These are phyloP conservation scores for Caenorhabditis imperialis DNA, from an alignment of 2,888 invertebrate species.

Conservation along the genomic window DNA sequence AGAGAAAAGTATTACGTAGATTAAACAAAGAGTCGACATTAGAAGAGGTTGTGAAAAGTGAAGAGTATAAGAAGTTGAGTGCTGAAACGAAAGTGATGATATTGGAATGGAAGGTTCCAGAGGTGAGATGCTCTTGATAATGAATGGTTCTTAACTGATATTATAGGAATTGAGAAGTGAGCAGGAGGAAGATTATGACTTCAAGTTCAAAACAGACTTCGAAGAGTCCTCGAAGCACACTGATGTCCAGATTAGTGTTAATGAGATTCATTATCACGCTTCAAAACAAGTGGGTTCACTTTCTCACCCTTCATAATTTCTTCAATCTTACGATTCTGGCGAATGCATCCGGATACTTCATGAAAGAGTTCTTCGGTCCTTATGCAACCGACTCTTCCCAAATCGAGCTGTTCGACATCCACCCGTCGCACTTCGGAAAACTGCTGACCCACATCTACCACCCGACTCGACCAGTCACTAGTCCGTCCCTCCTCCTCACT, in stretches of 20 bases:
- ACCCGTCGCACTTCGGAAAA: background rate
- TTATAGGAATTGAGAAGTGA: background rate
- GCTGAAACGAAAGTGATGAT: background rate
- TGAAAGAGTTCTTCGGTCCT: background rate
- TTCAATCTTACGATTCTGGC: background rate
- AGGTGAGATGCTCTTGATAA: background rate
- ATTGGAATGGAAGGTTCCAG: background rate
- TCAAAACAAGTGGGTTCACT: background rate
- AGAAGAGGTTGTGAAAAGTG: background rate
- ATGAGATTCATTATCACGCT: background rate
- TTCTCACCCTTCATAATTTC: background rate
- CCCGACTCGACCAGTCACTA: background rate
- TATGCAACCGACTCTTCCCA: background rate
- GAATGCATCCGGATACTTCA: background rate
- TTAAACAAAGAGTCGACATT: background rate
- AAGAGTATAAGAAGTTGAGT: background rate
- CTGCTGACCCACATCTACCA: slow-evolving; percentile 4
- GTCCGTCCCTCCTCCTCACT: background rate
- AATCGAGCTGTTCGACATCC: background rate
- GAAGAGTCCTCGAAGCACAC: background rate
- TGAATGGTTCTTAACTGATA: too few species aligned
- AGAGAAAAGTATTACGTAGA: too few species aligned
- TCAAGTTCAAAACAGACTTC: background rate
- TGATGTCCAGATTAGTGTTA: background rate
- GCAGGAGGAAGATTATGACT: background rate